Conservation (phyloP, 2,113 vertebrate genomes). For the Choloepus hoffmanni region DNA sequence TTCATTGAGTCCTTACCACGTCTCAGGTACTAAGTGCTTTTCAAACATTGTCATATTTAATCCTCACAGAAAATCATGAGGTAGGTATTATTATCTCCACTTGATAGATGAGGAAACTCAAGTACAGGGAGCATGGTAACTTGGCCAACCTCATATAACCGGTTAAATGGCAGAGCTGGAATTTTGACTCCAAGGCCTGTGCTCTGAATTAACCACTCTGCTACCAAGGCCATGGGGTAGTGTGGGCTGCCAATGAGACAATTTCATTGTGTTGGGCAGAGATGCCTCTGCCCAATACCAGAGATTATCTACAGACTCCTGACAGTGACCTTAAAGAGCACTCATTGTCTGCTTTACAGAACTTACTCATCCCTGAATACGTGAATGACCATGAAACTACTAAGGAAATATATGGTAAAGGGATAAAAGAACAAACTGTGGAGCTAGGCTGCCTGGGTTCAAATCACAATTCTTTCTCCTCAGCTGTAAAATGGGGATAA, state of each 20-base stretch:
- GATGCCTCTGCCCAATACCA: neutral
- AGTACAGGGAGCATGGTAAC: neutral
- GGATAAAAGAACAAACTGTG: neutral
- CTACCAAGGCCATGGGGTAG: neutral
- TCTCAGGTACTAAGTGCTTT: conserved; percentile 15
- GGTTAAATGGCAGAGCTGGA: neutral
- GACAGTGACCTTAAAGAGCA: neutral
- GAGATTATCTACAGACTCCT: neutral
- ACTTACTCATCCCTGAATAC: neutral
- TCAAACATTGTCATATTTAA: conserved; percentile 37
- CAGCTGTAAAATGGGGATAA: neutral
- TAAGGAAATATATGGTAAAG: neutral
- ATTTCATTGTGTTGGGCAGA: neutral
- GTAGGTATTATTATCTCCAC: neutral
- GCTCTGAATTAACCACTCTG: neutral
- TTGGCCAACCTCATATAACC: neutral
- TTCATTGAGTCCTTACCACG: conserved; percentile 10
- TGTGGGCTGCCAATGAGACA: neutral
- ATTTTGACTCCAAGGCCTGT: neutral
- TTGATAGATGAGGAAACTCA: neutral
- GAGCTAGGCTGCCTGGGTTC: neutral
- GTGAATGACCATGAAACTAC: neutral
- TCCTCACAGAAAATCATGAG: neutral
- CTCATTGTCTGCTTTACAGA: neutral
- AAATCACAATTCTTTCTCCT: neutral